Conservation (phyloP, 1,140 invertebrate species). For the Heliothis subflexa region DNA sequence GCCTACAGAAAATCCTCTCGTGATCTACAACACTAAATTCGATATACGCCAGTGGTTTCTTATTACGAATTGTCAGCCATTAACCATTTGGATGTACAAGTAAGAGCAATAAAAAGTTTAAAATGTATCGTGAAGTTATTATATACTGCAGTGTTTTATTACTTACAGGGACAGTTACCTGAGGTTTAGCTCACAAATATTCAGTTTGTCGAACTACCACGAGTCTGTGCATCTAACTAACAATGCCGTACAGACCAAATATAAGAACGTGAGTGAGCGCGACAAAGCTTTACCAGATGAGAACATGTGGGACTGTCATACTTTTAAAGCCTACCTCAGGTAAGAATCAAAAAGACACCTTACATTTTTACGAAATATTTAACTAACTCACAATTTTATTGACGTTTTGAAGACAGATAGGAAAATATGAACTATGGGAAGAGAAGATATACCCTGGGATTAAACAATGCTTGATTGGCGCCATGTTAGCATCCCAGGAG, state of each 20-base stretch:
- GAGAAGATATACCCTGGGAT: slow-evolving; percentile 95
- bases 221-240: slow-evolving; percentile 98
- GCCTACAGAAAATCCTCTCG: slow-evolving; percentile 91
- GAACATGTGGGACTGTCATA: slow-evolving; percentile 96
- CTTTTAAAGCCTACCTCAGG: slow-evolving; percentile 91
- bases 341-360: slow-evolving; percentile 58
- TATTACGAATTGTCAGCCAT: slow-evolving; percentile 94
- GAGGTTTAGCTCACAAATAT: slow-evolving; percentile 96
- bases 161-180: slow-evolving; percentile 93
- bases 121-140: background rate
- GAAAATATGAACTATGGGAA: slow-evolving; percentile 92
- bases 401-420: slow-evolving; percentile 87
- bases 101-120: slow-evolving; percentile 73
- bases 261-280: slow-evolving; percentile 92
- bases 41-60: slow-evolving; percentile 98
- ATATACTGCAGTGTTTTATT: slow-evolving; percentile 41
- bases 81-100: slow-evolving; percentile 98
- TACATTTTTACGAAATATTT: slow-evolving; percentile 6
- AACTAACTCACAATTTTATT: slow-evolving; percentile 55
- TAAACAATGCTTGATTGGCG: slow-evolving; percentile 94
- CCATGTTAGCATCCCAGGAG: slow-evolving; percentile 94
- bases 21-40: slow-evolving; percentile 97
- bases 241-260: slow-evolving; percentile 97
- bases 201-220: slow-evolving; percentile 95
- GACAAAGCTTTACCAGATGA: slow-evolving; percentile 92